phyloP scores from a whole-genome alignment of 1,140 invertebrate genomes.

The Diuraphis noxia region DNA sequence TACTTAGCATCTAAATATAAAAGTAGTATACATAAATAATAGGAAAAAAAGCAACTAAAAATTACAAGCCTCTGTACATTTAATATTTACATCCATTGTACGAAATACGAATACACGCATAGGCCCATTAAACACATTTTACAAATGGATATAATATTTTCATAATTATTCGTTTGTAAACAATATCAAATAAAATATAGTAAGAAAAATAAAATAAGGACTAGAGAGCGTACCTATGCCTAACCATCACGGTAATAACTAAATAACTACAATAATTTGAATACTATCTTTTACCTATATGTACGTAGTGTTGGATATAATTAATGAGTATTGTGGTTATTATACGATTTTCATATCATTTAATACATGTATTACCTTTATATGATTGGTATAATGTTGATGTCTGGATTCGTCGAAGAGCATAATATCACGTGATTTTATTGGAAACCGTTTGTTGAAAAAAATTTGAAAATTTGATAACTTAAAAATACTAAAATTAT shows the following conservation, averaged over 20 bases:
- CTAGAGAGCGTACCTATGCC: neutral
- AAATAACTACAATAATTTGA: no score
- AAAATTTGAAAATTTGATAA: neutral
- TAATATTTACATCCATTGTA: neutral
- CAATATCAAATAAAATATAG: no score
- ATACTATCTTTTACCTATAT: neutral
- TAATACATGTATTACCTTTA: conserved; percentile 31
- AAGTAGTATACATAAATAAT: neutral
- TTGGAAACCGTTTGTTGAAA: neutral
- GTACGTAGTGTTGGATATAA: neutral
- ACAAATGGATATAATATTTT: conserved; percentile 10
- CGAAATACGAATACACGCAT: neutral
- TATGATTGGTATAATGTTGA: conserved; percentile 45
- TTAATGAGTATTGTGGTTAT: no score
- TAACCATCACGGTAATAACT: neutral
- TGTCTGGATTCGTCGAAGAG: conserved; percentile 50
- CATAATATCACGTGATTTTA: conserved; percentile 43
- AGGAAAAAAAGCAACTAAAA: neutral
- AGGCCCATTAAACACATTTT: neutral
- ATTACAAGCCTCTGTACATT: neutral
- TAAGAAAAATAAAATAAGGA: neutral
- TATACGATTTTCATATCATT: neutral
- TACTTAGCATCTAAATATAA: neutral
- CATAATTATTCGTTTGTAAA: neutral
- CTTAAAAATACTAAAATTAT: neutral